Evolutionary conservation across 2,113 vertebrate species (phyloP).

Genomic region (Mus spicilegus): DNA sequence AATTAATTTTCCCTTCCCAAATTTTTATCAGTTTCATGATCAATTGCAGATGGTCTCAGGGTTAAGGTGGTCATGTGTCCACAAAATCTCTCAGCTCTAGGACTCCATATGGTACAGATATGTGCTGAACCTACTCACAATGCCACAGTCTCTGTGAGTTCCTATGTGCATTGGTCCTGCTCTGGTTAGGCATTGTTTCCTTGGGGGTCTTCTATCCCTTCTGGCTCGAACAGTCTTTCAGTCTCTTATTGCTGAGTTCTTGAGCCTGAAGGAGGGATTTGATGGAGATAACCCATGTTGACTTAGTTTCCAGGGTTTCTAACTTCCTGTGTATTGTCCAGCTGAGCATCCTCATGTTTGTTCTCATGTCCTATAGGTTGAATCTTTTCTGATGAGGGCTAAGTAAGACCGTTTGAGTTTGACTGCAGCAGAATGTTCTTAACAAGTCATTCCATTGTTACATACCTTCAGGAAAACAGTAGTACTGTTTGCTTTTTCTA

Average conservation of each 20-base stretch:
- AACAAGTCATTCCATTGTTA: too few relatives aligned
- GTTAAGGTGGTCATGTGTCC: background rate
- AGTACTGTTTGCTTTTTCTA: background rate
- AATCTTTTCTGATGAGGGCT: background rate
- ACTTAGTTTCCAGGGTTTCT: background rate
- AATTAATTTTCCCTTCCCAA: background rate
- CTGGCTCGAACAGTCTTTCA: background rate
- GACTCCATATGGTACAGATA: background rate
- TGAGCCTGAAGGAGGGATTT: background rate
- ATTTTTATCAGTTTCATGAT: background rate
- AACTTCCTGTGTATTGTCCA: background rate
- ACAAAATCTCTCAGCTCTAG: background rate
- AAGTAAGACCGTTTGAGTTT: background rate
- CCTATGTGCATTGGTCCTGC: background rate
- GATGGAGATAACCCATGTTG: background rate
- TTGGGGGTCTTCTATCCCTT: background rate
- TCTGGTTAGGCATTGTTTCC: background rate
- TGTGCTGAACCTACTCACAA: rapidly evolving
- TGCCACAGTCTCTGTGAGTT: background rate
- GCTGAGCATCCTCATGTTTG: background rate
- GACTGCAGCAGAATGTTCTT: background rate
- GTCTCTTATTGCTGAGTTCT: background rate
- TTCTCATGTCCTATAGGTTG: background rate
- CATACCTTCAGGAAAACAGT: background rate
- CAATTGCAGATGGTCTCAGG: background rate